Evolutionary conservation across 2,113 vertebrate species (phyloP).

Genomic region (Charadrius vociferus): DNA sequence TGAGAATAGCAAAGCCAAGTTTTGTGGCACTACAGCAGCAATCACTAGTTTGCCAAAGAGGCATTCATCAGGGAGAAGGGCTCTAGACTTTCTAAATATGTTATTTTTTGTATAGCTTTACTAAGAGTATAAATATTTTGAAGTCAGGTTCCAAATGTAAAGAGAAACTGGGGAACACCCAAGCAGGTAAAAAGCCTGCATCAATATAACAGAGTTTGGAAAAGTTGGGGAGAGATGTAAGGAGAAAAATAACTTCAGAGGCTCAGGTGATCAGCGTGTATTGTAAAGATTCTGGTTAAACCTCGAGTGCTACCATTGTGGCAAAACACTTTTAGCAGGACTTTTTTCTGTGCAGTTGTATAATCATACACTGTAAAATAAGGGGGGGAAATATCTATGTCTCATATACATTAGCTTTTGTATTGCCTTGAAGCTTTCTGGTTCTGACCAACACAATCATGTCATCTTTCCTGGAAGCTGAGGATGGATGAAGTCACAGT

Average conservation of each 20-base stretch:
- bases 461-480: background rate
- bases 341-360: background rate
- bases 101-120: background rate
- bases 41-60: background rate
- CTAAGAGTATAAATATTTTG: background rate
- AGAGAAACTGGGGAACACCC: background rate
- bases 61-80: background rate
- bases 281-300: background rate
- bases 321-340: background rate
- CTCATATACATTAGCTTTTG: background rate
- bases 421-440: background rate
- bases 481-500: background rate
- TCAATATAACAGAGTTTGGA: background rate
- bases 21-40: background rate
- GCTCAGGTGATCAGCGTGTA: background rate
- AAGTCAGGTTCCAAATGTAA: background rate
- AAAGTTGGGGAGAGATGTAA: background rate
- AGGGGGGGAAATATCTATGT: background rate
- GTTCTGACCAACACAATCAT: background rate
- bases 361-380: background rate
- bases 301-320: background rate
- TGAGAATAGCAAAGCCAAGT: background rate
- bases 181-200: background rate
- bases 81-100: background rate
- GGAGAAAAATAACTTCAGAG: background rate